A percentile compares a stretch with the other conserved stretches of the same genome.
Conservation (phyloP, 2,113 vertebrate species). For the Clarias macrocephalus region DNA sequence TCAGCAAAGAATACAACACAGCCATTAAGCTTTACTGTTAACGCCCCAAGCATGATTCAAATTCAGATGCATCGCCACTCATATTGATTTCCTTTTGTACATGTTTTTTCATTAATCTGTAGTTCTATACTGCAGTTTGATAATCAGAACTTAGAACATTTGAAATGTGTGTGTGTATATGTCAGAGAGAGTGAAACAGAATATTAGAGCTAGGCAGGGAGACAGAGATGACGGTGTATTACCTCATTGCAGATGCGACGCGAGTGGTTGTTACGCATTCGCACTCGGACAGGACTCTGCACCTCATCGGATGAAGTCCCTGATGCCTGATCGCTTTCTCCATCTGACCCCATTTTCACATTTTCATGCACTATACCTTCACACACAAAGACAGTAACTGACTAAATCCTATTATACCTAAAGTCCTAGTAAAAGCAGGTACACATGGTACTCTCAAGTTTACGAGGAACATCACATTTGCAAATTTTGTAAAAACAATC, state of each 20-base stretch:
- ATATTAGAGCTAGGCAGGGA: background rate
- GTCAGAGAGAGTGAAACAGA: background rate
- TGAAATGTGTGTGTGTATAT: background rate
- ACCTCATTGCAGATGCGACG: constrained; percentile 57
- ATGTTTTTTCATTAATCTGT: background rate
- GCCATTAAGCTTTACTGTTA: background rate
- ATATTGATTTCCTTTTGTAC: background rate
- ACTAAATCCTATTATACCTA: background rate
- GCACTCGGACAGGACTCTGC: constrained; percentile 53
- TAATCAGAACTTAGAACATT: background rate
- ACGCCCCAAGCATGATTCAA: background rate
- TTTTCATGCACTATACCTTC: constrained; percentile 51
- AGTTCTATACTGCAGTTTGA: background rate
- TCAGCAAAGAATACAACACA: background rate
- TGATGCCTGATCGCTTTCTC: constrained; percentile 55
- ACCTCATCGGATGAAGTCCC: constrained; percentile 54
- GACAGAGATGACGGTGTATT: background rate
- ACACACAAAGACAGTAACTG: constrained; percentile 19
- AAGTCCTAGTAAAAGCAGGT: background rate
- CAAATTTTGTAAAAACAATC: background rate
- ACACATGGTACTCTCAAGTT: background rate
- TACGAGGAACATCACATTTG: background rate
- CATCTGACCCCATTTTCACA: constrained; percentile 57
- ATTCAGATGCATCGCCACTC: background rate
- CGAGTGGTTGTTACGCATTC: constrained; percentile 47